Evolutionary conservation across 2,113 vertebrate genomes (phyloP).

Genomic region (Mastomys natalensis): DNA sequence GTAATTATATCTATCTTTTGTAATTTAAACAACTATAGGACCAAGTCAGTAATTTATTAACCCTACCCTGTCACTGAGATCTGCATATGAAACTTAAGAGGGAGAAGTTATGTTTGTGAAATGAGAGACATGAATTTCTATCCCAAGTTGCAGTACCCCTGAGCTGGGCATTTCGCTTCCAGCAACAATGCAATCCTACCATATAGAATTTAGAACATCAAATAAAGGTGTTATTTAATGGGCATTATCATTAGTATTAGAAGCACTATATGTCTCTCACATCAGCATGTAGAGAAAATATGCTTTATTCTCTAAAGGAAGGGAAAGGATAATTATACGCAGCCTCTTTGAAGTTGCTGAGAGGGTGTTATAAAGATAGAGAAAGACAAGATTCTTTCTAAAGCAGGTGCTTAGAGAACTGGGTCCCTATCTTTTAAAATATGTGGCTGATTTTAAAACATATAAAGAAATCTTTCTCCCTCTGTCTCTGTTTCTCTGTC

Average conservation of each 20-base stretch:
- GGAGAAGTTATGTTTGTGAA: not conserved
- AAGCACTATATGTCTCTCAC: constrained; percentile 54
- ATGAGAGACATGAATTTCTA: not conserved
- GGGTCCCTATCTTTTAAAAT: constrained; percentile 1
- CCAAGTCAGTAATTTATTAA: not conserved
- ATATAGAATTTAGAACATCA: constrained; percentile 29
- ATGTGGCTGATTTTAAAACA: constrained; percentile 5
- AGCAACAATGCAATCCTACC: not conserved
- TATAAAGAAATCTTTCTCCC: not conserved
- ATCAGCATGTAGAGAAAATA: constrained; percentile 30
- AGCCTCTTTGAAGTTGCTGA: constrained; percentile 40
- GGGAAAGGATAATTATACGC: not conserved
- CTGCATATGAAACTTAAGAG: not conserved
- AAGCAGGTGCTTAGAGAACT: constrained; percentile 17
- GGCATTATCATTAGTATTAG: constrained; percentile 56
- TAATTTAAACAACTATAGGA: not conserved
- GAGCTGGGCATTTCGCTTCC: not conserved
- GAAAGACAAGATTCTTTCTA: constrained; percentile 32
- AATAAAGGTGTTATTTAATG: constrained; percentile 53
- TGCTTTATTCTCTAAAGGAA: constrained; percentile 42
- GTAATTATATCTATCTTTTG: not conserved
- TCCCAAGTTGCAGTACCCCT: not conserved
- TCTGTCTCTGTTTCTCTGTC: not conserved
- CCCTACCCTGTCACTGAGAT: not conserved
- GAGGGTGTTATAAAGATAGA: constrained; percentile 41